Base-by-base conservation (phyloP, 53 echinoderm and acorn worm genomes). In the Temnopleurus reevesii region DNA sequence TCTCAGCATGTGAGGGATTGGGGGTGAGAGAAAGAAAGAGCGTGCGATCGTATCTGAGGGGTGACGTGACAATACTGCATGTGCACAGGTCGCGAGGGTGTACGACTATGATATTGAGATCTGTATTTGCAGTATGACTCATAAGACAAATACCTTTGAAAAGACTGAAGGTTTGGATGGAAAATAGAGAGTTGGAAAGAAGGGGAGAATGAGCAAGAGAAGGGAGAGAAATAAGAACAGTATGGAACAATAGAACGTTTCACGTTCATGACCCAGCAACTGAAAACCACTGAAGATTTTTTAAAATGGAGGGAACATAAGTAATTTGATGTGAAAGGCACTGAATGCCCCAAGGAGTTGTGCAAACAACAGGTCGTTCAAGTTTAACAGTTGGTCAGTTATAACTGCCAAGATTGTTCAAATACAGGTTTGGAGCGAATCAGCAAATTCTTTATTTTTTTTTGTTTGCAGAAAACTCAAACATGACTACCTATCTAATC, bases 231-330 rank as follows among this genome's bases (percentile, higher is more conserved):
- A 53, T 8, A 53, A 13, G 23, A 35, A 28, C 25, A 24, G 57
- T 55, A 30, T 49, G 83, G 83, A 55, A 83, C 83, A 83, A 83
- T 28, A 35, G 83, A 53, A 53, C 83, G 83, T 83, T 83, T 83
- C 56, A 55, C 55, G 83, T 83, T 83, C 83, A 83, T 83, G 83
- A 83, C 83, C 83, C 83, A 83, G 55, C 83, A 83, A 83, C 83
- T 23, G 31, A 55, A 83, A 83, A 83, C 83, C 83, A 53, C 56
- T 55, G 56, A 53, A 53, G 83, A 83, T 55, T 8, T n/a, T 9
- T 15, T 43, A 56, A 82, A 55, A 18, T 55, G 35, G 36, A 53
- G 54, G 55, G 51, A 53, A 83, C 55, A 83, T 83, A 83, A 83
- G 83, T 83, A 83, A 83, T 83, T 83, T 83, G 83, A 83, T 83